Base-by-base conservation (phyloP, 2,888 invertebrate species). In the Tribolium freemani region DNA sequence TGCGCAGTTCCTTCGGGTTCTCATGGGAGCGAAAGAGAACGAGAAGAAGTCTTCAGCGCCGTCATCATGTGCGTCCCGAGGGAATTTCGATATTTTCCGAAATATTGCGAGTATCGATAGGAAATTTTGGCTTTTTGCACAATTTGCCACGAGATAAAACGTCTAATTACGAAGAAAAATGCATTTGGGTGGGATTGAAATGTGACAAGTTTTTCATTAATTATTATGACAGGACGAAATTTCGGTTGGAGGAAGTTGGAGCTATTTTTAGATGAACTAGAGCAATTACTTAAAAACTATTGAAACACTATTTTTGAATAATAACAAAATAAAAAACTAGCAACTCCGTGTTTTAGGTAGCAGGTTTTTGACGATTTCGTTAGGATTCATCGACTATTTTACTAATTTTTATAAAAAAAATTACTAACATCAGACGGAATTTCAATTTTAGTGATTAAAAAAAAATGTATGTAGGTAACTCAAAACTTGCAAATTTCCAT, bases 1-100 rank as follows among this genome's bases (percentile, higher is more conserved):
- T 76, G 78, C 79, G 77, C 81, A 77, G 74, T 77, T 80, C 74
- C 79, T 66, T 76, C 74, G 67, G 64, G 73, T 73, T 78, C 80
- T 79, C 79, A 72, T 78, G 82, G 81, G 83, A 81, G 79, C 61
- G 75, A 84, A 77, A 77, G 81, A 81, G 84, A 84, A 75, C 76
- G 82, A 80, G 77, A 79, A 70, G 66, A 76, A 76, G 66, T 76
- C 75, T 76, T 71, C 76, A 72, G 72, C 72, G 79, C 80, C 83
- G 81, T 83, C 83, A 82, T 82, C 81, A 78, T 80, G 79, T 78
- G 79, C 75, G 79, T 81, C 83, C 77, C 83, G 78, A 69, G 81
- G 80, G 83, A 79, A 73, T 73, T 69, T 67, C 51, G 74, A 74
- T 51, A 66, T 64, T 75, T 63, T 68, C 61, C 73, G 71, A 57